phyloP scores from a whole-genome alignment of 2,113 vertebrate genomes.

The Mustelus asterias region DNA sequence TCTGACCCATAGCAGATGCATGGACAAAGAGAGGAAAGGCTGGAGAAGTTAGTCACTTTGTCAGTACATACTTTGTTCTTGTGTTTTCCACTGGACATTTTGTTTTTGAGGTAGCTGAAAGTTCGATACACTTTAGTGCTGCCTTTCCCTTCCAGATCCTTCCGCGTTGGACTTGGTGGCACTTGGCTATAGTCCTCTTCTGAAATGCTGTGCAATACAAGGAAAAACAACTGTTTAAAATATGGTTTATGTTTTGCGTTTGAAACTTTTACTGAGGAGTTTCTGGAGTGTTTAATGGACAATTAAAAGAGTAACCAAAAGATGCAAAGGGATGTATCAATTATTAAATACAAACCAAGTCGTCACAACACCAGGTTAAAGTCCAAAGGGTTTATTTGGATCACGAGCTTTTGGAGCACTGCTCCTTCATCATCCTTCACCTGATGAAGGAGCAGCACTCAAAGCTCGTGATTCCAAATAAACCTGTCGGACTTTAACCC shows the following conservation, averaged over 20 bases:
- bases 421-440: too few relatives aligned
- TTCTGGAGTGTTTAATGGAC: neutral
- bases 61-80: conserved; percentile 75
- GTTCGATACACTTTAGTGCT: conserved; percentile 90
- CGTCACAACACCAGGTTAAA: too few relatives aligned
- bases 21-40: neutral
- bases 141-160: conserved; percentile 66
- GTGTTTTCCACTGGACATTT: conserved; percentile 85
- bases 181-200: conserved; percentile 68
- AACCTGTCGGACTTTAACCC: too few relatives aligned
- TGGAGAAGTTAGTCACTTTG: neutral
- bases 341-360: too few relatives aligned
- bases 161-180: conserved; percentile 62
- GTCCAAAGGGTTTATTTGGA: neutral
- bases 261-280: neutral
- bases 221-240: neutral
- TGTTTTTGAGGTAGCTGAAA: conserved; percentile 97
- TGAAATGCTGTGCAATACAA: conserved; percentile 64
- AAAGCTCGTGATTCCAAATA: too few relatives aligned
- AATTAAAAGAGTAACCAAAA: neutral
- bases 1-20: neutral
- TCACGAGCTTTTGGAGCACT: too few relatives aligned
- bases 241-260: neutral
- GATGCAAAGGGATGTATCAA: too few relatives aligned
- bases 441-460: too few relatives aligned